phyloP scores from a whole-genome alignment of 2,113 vertebrate species.

The Phylloscopus trochiloides region DNA sequence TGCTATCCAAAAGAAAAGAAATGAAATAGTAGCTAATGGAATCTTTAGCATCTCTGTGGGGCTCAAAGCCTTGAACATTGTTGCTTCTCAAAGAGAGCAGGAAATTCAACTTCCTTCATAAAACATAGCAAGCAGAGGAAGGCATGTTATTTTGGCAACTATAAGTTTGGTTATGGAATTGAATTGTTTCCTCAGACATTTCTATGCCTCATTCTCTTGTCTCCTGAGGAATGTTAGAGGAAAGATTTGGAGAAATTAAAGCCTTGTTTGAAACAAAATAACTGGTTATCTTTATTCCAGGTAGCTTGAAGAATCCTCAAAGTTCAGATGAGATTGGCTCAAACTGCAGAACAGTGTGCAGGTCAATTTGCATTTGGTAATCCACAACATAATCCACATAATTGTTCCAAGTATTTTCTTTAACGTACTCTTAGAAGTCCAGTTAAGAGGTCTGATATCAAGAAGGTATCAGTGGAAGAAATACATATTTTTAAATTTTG shows the following conservation, averaged over 20 bases:
- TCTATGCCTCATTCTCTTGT: background rate
- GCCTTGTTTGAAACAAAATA: background rate
- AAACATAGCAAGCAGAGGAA: background rate
- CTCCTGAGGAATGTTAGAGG: background rate
- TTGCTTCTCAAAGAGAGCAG: background rate
- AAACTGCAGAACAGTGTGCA: background rate
- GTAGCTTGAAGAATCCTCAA: background rate
- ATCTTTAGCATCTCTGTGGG: background rate
- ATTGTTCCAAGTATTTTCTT: background rate
- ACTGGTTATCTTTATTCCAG: background rate
- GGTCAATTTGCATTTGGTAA: background rate
- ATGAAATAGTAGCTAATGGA: background rate
- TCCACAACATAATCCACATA: background rate
- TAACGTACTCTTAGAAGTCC: background rate
- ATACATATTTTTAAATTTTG: background rate
- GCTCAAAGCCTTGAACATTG: background rate
- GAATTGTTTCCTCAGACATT: background rate
- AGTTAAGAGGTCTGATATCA: background rate
- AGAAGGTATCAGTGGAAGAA: background rate
- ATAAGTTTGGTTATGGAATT: background rate
- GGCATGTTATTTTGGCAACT: background rate
- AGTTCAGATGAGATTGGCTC: background rate
- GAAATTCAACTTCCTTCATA: conserved; percentile 12
- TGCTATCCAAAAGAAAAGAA: background rate
- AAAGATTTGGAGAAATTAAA: background rate